Conservation (phyloP, 2,797 vertebrate species). For the Myripristis murdjan region DNA sequence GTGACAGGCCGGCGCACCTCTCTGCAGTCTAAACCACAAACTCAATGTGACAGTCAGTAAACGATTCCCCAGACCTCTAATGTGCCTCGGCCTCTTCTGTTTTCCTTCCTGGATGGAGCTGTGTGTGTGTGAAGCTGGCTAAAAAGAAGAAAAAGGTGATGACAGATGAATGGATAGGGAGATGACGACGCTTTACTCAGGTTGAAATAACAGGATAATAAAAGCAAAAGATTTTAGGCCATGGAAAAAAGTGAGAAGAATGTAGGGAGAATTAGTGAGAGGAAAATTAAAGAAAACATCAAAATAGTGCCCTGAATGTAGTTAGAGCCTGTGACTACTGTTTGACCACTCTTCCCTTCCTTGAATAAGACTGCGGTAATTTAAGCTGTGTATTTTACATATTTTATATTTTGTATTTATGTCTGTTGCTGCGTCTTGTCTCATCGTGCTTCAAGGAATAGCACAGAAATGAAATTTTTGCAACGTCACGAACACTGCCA, state of each 20-base stretch:
- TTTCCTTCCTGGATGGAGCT: not conserved
- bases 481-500: not conserved
- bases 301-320: not conserved
- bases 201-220: constrained; percentile 11
- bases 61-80: not conserved
- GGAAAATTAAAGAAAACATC: not conserved
- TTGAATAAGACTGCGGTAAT: no score
- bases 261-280: not conserved
- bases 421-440: constrained; percentile 1
- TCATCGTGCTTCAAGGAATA: constrained; percentile 11
- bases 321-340: not conserved
- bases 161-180: constrained; percentile 12
- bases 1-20: not conserved
- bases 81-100: not conserved
- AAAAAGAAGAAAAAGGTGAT: not conserved
- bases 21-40: constrained; percentile 1
- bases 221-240: not conserved
- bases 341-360: no score
- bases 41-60: constrained; percentile 4
- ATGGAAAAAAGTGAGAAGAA: not conserved
- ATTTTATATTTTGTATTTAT: no score
- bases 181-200: not conserved
- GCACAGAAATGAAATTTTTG: constrained; percentile 3
- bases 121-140: constrained; percentile 9
- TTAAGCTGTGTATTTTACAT: no score